Evolutionary conservation across 2,888 invertebrate species (phyloP), one percentile per base, ranked within the genome.

Genomic region (Catocala fraxini): DNA sequence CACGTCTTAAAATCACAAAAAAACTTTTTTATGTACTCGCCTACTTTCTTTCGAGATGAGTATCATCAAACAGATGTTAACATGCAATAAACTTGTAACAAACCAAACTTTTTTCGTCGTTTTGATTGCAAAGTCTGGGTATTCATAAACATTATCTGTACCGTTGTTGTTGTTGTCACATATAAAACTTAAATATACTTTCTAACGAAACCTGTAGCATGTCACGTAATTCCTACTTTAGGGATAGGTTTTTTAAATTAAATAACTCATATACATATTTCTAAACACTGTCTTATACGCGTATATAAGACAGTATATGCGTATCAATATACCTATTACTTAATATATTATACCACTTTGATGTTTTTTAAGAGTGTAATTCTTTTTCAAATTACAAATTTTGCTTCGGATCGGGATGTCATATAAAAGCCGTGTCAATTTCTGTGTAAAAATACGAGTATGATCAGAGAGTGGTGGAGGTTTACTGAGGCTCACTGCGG

Each of bases 401-500:
- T 47, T 55, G 57, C 67, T 39, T 51, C 64, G 55, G 59, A 70
- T 63, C 57, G 48, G 61, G 57, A 77, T 75, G 71, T 80, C 73
- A 71, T 65, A 77, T 72, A 78, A 85, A 83, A 70, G 77, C 63
- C 60, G 74, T 79, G 82, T 83, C 82, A 85, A 83, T 79, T 80
- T 79, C 66, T 74, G 59, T 75, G 63, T 77, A 79, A 83, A 84
- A 81, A 82, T 83, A 79, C 78, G 75, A 57, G 72, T 75, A 71
- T 75, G 82, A 81, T 83, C 83, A 80, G 73, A 77, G 81, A 77
- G 73, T 71, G 68, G 70, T 80, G 71, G 84, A 73, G 79, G 80
- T 74, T 75, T 76, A 52, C 49, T 41, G 55, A 51, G 62, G 46
- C 66, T 77, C 88, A 78, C 91, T 78, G 83, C 86, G 88, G 89